Evolutionary conservation across 2,113 vertebrate species (phyloP), one percentile per base, ranked within the genome.

Genomic region (Heteronetta atricapilla): DNA sequence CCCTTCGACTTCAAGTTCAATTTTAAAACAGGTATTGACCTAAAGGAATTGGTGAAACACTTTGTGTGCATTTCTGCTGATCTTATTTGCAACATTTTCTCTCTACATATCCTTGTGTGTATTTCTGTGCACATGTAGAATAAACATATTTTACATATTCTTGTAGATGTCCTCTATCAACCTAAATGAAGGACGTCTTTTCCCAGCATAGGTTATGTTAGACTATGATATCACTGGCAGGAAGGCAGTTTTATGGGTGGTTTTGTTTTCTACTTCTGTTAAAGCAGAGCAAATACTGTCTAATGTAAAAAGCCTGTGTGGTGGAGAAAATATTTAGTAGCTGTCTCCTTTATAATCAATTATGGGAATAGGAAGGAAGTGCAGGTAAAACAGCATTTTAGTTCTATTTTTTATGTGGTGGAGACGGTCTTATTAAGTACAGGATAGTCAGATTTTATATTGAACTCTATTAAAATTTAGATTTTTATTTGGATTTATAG

Each of bases 161-260:
- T 77, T 77, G 21, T 64, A 53, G 58, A 31, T 81, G 92, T 79
- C 87, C 94, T 96, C 63, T 82, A 20, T 63, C n/a, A 76, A 2
- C 25, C n/a, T 31, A 52, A 69, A 80, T 70, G 68, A 94, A 97
- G 94, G 95, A 81, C 94, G 4, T 80, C 70, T 93, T 95, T 96
- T 96, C 90, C 88, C 92, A 88, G 38, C 74, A 46, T 11, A 38
- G 69, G 53, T 67, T 87, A 4, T 76, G 63, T 50, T 89, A 82
- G 68, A 10, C 77, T 48, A 4, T 95, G 93, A 95, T 82, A 46
- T 97, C 97, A 96, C 28, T 96, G 91, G 50, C 97, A 95, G 97
- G 97, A 97, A 91, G 80, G 64, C 90, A 60, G 20, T 78, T 97
- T 96, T 91, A 88, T 97, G 85, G 90, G 97, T 97, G 97, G 95